Conservation (phyloP, 92 coral and sea anemone species). For the Parazoanthus swiftii region DNA sequence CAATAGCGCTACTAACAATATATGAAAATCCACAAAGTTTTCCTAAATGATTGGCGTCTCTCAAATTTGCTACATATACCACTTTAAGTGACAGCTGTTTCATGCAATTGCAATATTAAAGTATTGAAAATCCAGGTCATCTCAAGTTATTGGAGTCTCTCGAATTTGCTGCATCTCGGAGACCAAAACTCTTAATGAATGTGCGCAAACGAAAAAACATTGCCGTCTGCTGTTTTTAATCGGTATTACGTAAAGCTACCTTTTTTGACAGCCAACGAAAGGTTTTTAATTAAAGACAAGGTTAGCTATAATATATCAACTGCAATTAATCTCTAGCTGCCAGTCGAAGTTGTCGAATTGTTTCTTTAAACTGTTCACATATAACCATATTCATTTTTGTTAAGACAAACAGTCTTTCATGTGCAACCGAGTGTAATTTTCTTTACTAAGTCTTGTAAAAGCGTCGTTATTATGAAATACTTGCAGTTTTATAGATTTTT, state of each 20-base stretch:
- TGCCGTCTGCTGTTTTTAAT: not conserved
- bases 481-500: too few species aligned
- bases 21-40: not conserved
- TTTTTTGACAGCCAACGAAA: not conserved
- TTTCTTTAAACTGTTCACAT: not conserved
- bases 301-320: not conserved
- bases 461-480: not conserved
- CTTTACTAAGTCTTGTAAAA: not conserved
- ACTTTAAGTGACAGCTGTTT: too few species aligned
- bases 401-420: not conserved
- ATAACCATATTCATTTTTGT: too few species aligned
- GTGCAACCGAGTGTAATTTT: not conserved
- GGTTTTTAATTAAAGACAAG: not conserved
- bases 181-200: not conserved
- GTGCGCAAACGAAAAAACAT: not conserved
- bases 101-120: not conserved
- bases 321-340: not conserved
- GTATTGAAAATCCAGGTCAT: not conserved
- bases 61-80: not conserved
- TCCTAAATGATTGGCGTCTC: not conserved
- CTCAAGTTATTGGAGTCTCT: not conserved
- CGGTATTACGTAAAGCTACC: not conserved
- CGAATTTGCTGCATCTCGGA: too few species aligned
- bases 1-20: not conserved
- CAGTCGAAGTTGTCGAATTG: not conserved